These are phyloP conservation scores for Drosophila robusta DNA, from an alignment of 2,888 invertebrate genomes.

Conservation along the genomic window DNA sequence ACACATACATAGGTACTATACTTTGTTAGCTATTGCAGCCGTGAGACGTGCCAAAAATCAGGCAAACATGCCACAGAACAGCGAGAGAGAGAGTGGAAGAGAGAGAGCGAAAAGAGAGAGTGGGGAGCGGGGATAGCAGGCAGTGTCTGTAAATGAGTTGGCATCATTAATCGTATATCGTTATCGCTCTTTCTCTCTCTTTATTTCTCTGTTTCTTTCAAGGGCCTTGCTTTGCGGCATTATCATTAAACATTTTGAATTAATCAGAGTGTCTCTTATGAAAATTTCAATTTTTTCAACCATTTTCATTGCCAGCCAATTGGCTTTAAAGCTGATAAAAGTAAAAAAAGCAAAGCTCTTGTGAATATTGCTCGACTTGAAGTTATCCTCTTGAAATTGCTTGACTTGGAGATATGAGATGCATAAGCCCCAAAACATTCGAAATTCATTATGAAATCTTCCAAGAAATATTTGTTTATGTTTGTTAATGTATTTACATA, in stretches of 20 bases:
- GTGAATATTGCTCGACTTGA: no score
- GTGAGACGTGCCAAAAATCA: constrained; percentile 71
- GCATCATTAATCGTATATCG: constrained; percentile 35
- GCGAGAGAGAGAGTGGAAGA: background rate
- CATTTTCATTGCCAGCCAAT: constrained; percentile 47
- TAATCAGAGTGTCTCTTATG: constrained; percentile 7
- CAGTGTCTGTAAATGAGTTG: constrained; percentile 53
- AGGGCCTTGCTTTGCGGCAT: background rate
- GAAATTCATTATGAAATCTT: no score
- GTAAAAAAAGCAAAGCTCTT: background rate
- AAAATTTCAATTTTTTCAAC: constrained; percentile 20
- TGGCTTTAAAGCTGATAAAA: constrained; percentile 26
- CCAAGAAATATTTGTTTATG: no score
- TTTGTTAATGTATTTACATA: no score
- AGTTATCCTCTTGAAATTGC: no score
- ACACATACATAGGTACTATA: constrained; percentile 4
- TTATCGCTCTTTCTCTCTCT: constrained; percentile 22
- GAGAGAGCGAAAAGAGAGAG: background rate
- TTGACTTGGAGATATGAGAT: no score
- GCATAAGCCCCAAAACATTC: no score
- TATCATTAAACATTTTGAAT: constrained; percentile 13
- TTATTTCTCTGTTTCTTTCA: background rate
- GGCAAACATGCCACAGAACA: constrained; percentile 46
- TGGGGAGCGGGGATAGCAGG: background rate
- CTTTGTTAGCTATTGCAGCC: constrained; percentile 10